Conservation (phyloP, 2,888 invertebrate species). For the Melanostoma mellinum region DNA sequence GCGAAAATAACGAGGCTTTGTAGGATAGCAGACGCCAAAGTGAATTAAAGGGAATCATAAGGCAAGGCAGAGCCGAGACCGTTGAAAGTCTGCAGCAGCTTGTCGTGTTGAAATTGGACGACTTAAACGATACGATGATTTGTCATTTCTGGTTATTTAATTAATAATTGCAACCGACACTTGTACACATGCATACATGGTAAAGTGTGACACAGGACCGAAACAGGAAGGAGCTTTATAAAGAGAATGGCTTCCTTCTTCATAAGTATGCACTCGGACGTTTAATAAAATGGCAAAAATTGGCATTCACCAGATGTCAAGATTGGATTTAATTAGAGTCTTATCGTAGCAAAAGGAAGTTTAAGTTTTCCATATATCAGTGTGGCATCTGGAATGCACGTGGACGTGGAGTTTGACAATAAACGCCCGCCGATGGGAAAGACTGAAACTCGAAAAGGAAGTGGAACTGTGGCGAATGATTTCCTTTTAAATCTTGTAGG, state of each 20-base stretch:
- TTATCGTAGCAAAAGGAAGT: too few relatives aligned
- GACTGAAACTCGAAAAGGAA: too few relatives aligned
- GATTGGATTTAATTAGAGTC: not conserved
- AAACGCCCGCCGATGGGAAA: too few relatives aligned
- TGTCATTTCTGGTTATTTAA: slow-evolving; percentile 73
- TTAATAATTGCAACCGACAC: slow-evolving; percentile 71
- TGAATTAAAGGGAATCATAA: slow-evolving; percentile 14
- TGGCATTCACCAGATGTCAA: not conserved
- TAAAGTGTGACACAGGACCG: slow-evolving; percentile 11
- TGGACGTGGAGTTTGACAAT: too few relatives aligned
- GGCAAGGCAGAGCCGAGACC: not conserved
- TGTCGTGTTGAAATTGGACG: slow-evolving; percentile 57
- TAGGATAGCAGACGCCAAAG: slow-evolving; percentile 1
- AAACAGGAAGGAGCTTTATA: slow-evolving; percentile 24
- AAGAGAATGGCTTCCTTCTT: not conserved
- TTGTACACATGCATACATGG: slow-evolving; percentile 30
- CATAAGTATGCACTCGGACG: too few relatives aligned
- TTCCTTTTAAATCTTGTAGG: too few relatives aligned
- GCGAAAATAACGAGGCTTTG: slow-evolving; percentile 8
- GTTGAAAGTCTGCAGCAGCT: slow-evolving; percentile 35
- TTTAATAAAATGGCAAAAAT: too few relatives aligned
- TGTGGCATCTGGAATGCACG: too few relatives aligned
- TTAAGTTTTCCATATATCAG: too few relatives aligned
- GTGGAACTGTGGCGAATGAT: too few relatives aligned
- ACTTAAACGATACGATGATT: slow-evolving; percentile 70